phyloP scores from a whole-genome alignment of 2,113 vertebrate genomes.

The Ageneiosus marmoratus region DNA sequence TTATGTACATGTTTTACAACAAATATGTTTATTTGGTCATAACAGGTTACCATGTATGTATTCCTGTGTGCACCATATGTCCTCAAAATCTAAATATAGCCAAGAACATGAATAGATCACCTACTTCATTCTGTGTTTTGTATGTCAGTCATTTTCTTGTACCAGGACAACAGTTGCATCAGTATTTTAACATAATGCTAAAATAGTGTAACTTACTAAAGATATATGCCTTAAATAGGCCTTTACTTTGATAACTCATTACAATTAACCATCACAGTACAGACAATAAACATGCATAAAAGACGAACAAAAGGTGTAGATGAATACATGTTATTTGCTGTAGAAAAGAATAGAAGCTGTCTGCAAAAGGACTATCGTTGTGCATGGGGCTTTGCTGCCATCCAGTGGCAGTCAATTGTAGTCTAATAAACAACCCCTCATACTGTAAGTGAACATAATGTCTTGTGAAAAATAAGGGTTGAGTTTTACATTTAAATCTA shows the following conservation, averaged over 20 bases:
- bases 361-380: not conserved
- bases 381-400: slow-evolving; percentile 81
- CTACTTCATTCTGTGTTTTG: slow-evolving; percentile 50
- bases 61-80: not conserved
- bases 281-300: slow-evolving; percentile 70
- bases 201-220: slow-evolving; percentile 62
- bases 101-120: not conserved
- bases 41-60: not conserved
- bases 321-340: slow-evolving; percentile 61
- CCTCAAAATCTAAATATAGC: not conserved
- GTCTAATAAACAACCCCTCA: slow-evolving; percentile 42
- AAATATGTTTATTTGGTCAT: not conserved
- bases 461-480: not conserved
- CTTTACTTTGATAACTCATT: slow-evolving; percentile 48
- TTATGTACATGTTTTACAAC: not conserved
- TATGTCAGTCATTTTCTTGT: slow-evolving; percentile 42
- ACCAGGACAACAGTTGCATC: slow-evolving; percentile 65
- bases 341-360: slow-evolving; percentile 23
- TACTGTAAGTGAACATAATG: not conserved
- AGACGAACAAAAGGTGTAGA: slow-evolving; percentile 65
- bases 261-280: slow-evolving; percentile 75
- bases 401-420: slow-evolving; percentile 75
- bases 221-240: slow-evolving; percentile 48
- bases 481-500: no score
- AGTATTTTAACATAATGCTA: slow-evolving; percentile 53